Percentiles rank a stretch among this genome's conserved stretches.
These are phyloP conservation scores for Rhingia campestris DNA, from an alignment of 2,888 invertebrate genomes.

Conservation along the genomic window DNA sequence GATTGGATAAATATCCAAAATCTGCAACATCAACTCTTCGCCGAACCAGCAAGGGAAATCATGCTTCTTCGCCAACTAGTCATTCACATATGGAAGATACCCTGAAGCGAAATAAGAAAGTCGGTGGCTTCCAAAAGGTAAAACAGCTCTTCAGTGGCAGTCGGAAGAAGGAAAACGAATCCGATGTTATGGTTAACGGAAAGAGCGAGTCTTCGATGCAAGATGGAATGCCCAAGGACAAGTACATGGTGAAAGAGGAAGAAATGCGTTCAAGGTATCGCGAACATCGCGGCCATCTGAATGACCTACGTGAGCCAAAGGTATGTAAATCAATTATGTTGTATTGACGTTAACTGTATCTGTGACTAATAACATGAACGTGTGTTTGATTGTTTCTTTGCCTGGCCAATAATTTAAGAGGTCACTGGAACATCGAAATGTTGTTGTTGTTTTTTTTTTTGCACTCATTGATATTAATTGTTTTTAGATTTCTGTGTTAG, in stretches of 20 bases:
- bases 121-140: conserved; percentile 89
- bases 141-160: conserved; percentile 90
- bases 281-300: conserved; percentile 83
- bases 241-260: conserved; percentile 84
- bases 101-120: conserved; percentile 85
- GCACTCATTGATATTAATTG: background rate
- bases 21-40: conserved; percentile 82
- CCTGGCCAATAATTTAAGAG: too few species aligned
- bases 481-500: too few species aligned
- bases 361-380: conserved; percentile 9
- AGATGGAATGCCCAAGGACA: conserved; percentile 75
- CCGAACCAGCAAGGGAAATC: conserved; percentile 75
- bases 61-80: conserved; percentile 57
- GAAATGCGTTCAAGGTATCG: conserved; percentile 85
- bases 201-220: conserved; percentile 69
- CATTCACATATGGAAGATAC: conserved; percentile 76
- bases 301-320: conserved; percentile 81
- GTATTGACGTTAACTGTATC: background rate
- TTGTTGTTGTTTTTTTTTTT: background rate
- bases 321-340: conserved; percentile 75
- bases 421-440: background rate
- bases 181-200: conserved; percentile 77
- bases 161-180: conserved; percentile 77
- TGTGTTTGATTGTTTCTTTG: background rate
- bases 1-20: conserved; percentile 85